phyloP scores from a whole-genome alignment of 2,113 vertebrate species.

The Scophthalmus maximus region DNA sequence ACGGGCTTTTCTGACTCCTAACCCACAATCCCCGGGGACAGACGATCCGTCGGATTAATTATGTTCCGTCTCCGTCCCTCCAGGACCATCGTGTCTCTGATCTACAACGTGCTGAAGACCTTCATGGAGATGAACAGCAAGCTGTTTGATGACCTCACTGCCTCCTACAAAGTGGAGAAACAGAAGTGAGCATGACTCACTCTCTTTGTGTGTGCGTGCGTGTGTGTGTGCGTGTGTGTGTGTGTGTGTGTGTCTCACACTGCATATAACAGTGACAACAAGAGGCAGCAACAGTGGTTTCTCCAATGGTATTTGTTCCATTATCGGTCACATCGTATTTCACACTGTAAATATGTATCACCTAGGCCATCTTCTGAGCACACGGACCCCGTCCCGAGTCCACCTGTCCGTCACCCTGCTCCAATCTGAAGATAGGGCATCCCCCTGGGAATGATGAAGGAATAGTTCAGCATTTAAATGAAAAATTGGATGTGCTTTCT shows the following conservation, averaged over 20 bases:
- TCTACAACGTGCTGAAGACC: constrained; percentile 95
- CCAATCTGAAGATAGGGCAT: constrained; percentile 13
- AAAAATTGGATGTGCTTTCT: background rate
- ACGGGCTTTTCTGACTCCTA: too few relatives aligned
- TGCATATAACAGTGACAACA: constrained; percentile 51
- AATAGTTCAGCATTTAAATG: background rate
- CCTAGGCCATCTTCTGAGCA: constrained; percentile 48
- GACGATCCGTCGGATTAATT: background rate
- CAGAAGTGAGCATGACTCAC: constrained; percentile 88
- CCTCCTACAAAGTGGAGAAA: constrained; percentile 94
- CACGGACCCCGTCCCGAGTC: constrained; percentile 24
- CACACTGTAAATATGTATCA: constrained; percentile 37
- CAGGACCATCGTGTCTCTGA: constrained; percentile 94
- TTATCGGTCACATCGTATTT: constrained; percentile 32
- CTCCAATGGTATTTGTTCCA: constrained; percentile 39
- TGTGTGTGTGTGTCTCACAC: constrained; percentile 50
- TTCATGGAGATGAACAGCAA: constrained; percentile 97
- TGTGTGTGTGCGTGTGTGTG: constrained; percentile 32
- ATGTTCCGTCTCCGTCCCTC: constrained; percentile 5
- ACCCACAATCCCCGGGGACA: background rate
- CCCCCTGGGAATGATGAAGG: background rate
- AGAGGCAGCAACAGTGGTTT: constrained; percentile 28
- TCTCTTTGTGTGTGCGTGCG: constrained; percentile 13
- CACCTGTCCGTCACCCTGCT: too few relatives aligned
- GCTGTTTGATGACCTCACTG: constrained; percentile 93